Evolutionary conservation across 2,797 vertebrate genomes (phyloP), one percentile per base, ranked within the genome.

Genomic region (Heterohyrax brucei): DNA sequence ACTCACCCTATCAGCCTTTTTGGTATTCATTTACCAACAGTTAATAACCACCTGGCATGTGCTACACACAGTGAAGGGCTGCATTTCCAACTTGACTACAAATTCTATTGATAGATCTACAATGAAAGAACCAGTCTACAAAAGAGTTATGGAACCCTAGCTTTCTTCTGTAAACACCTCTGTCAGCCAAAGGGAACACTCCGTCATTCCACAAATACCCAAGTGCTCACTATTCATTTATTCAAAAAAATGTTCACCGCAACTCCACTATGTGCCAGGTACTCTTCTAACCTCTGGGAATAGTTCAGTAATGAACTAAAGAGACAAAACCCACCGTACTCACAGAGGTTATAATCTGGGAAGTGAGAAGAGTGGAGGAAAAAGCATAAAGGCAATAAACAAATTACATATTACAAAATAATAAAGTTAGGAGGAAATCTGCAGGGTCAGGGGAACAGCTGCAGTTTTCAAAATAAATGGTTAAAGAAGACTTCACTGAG

Each of bases 181-280:
- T 22, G 93, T 22, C 62, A 88, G 89, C 87, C n/a, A 88, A 89
- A 92, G 0, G 89, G 10, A 96, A 86, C 30, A 95, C 89, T 5
- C 39, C 81, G 50, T 86, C 75, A 91, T 77, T 77, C 66, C 62
- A 96, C 33, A 79, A 95, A 93, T 82, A 88, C 53, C 10, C 75
- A 24, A 93, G 53, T 70, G 19, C 6, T 48, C 39, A 80, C 28
- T 84, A 87, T 48, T 87, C 33, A 87, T 33, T 81, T 93, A 93
- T 72, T 84, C 10, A 80, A 80, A 77, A 77, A 33, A 19, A 53
- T 3, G 56, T 13, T 24, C 59, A 78, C 1, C 79, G 56, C 83
- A 95, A 95, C 76, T 21, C 24, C 48, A 30, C 62, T 75, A 89
- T 19, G 26, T 89, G 66, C n/a, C 18, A 91, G 53, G 53, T 14